Evolutionary conservation across 2,797 vertebrate genomes (phyloP), one percentile per base, ranked within the genome.

Genomic region (Sebastes goodei): DNA sequence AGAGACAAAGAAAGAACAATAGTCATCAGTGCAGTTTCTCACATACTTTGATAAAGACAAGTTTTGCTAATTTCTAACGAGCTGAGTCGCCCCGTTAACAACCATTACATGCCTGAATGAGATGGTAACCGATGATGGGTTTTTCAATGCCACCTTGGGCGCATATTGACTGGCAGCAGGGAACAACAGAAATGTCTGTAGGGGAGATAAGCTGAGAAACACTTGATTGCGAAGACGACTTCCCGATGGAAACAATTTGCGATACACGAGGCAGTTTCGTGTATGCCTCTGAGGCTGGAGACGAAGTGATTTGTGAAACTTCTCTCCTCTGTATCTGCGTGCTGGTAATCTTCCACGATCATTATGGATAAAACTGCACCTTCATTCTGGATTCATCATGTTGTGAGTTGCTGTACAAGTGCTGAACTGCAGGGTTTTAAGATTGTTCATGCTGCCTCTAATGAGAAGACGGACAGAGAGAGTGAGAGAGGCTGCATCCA

Each of bases 121-220:
- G 80, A 84, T 82, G 25, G 71, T 68, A 82, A 78, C 76, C 79
- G 56, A 77, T 83, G 86, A 90, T 86, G 82, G 33, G 49, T 86
- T 86, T 87, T 86, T 87, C 87, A 86, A 66, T 90, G 85, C 71
- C 74, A 82, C 85, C 71, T 53, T 42, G 23, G 29, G 74, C 2
- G 10, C 57, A 53, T 80, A 83, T 82, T 89, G 85, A 93, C 71
- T 74, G 78, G 75, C 82, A 83, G 77, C 49, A 23, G 71, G 46
- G 69, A 85, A 82, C 53, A 84, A 79, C 21, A 73, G 71, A 86
- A 21, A 66, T 67, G n/a, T 84, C 71, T 82, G 42, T 14, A 27
- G 21, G 29, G 65, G 56, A 84, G 85, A 91, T 81, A 86, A 87
- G 63, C 66, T 33, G 42, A 75, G 64, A 52, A 38, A 78, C 63